Base-by-base conservation (phyloP, 53 echinoderm and acorn worm species). In the Paelopatides confundens region DNA sequence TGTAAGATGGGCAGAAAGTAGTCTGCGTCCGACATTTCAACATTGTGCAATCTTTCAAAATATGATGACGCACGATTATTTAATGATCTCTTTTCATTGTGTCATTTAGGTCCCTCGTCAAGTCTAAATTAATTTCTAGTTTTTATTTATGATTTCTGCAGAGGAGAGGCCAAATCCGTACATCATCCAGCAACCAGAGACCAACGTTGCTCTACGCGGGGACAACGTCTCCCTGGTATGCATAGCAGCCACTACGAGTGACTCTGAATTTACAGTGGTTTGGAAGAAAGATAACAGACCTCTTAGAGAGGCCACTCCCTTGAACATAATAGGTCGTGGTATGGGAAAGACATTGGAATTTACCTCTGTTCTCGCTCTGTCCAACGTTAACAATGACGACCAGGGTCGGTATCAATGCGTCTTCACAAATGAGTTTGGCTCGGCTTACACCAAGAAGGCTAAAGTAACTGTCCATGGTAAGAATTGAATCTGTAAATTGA, bases 381-480 rank as follows among this genome's bases (percentile, higher is more conserved):
- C 90, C 46, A 86, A 92, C 82, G 88, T 98, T 70, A 46, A 77
- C 3, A 91, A 98, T 79, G 88, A 76, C 12, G 87, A 92, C 65
- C 90, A 95, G 89, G 98, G 98, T 33, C 86, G 92, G 26, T 98
- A 92, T 66, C 95, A 95, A 82, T 98, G 98, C 62, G 88, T 98
- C 81, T 93, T 98, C 82, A 87, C 89, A 13, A 98, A 98, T 38
- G 87, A 94, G 64, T 94, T 98, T 82, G 98, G 95, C 18, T 89
- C 92, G 1, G 90, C 92, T 27, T 92, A 94, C 87, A 95, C 98
- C 47, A 93, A 91, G 85, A 95, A 92, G 64, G 95, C 94, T 12
- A 89, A 88, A 54, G 82, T 95, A 34, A 95, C 98, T 15, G 98
- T 98, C 9, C 87, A 95, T 76, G 93, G 95, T 95, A 46, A 91